These are phyloP conservation scores for Psilanteris sp. DNA, from an alignment of 1,140 invertebrate species.

Conservation along the genomic window DNA sequence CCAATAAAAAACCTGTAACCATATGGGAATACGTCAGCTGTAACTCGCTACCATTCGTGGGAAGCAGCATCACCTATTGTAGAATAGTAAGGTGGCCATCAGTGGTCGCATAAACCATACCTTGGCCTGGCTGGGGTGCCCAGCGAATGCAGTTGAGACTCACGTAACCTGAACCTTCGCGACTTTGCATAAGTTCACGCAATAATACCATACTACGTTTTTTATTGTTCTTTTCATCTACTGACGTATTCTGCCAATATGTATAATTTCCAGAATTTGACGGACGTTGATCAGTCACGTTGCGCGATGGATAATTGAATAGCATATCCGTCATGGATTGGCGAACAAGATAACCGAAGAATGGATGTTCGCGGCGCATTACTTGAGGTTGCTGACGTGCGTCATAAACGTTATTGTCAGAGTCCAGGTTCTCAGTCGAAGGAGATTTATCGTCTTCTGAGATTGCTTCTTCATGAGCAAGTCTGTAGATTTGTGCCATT, in stretches of 20 bases:
- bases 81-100: slow-evolving; percentile 89
- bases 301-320: not conserved
- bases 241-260: slow-evolving; percentile 3
- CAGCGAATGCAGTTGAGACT: slow-evolving; percentile 92
- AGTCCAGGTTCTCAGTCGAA: not conserved
- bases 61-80: slow-evolving; percentile 38
- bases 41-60: too few relatives aligned
- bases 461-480: slow-evolving; percentile 72
- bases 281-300: not conserved
- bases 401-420: not conserved
- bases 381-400: not conserved
- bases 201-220: slow-evolving; percentile 80
- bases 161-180: slow-evolving; percentile 82
- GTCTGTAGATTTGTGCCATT: slow-evolving; percentile 85
- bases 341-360: not conserved
- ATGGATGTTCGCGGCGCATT: not conserved
- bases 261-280: not conserved
- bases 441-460: slow-evolving; percentile 38
- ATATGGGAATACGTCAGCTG: too few relatives aligned
- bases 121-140: slow-evolving; percentile 89
- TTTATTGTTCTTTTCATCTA: slow-evolving; percentile 66
- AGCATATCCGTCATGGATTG: not conserved
- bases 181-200: slow-evolving; percentile 83
- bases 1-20: too few relatives aligned
- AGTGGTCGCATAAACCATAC: slow-evolving; percentile 91